Percentiles rank a stretch among this genome's conserved stretches.
Evolutionary conservation across 2,797 vertebrate species (phyloP).

Genomic region (Xenops minutus): DNA sequence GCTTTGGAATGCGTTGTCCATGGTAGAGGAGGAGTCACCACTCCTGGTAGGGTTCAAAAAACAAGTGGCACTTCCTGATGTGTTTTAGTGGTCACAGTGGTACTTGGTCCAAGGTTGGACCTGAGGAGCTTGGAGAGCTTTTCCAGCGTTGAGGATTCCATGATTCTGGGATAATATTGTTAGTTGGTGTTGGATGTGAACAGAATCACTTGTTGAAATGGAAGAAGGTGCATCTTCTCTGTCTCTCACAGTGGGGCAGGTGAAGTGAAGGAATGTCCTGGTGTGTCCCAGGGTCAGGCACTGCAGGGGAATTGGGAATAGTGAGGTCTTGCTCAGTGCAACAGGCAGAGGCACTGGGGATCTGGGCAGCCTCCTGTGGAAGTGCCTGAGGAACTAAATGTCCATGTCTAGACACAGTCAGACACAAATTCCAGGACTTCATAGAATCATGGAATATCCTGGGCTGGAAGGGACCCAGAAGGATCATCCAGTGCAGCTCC

Average conservation of each 20-base stretch:
- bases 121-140: neutral
- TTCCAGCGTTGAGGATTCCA: neutral
- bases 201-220: neutral
- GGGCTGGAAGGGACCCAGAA: neutral
- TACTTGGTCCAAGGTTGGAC: neutral
- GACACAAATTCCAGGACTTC: neutral
- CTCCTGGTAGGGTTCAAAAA: neutral
- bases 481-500: neutral
- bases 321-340: neutral
- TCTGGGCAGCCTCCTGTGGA: neutral
- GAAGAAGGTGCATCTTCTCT: neutral
- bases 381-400: neutral
- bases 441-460: neutral
- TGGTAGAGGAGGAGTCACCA: neutral
- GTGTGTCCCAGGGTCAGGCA: fast-evolving
- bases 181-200: neutral
- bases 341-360: neutral
- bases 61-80: fast-evolving
- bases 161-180: neutral
- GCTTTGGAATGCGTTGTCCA: neutral
- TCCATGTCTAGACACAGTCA: neutral
- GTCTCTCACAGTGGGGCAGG: neutral
- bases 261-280: neutral
- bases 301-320: neutral
- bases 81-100: neutral